Evolutionary conservation across 2,797 vertebrate genomes (phyloP).

Genomic region (Potorous gilbertii): DNA sequence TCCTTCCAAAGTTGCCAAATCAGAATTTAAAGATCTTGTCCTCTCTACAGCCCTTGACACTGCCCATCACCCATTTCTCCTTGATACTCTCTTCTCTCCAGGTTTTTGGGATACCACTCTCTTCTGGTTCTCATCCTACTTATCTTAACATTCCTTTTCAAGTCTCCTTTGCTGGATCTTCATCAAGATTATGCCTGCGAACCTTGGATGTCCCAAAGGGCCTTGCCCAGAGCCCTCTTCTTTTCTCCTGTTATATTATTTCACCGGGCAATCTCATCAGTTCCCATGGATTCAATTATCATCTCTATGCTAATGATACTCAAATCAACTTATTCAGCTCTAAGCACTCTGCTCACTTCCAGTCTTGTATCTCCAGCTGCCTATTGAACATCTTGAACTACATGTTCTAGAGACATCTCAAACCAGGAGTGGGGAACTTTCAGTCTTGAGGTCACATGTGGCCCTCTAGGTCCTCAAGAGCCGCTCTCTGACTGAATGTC

Average conservation of each 20-base stretch:
- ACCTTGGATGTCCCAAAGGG: not conserved
- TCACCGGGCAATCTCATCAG: not conserved
- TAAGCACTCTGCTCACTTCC: not conserved
- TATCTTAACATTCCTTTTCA: not conserved
- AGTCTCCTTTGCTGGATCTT: not conserved
- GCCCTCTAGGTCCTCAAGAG: too few relatives aligned
- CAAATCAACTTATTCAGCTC: not conserved
- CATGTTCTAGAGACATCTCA: not conserved
- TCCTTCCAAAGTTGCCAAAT: not conserved
- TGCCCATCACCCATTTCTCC: not conserved
- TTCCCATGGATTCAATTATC: not conserved
- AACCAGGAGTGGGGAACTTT: too few relatives aligned
- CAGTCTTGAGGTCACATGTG: too few relatives aligned
- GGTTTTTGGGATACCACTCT: not conserved
- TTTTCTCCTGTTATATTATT: not conserved
- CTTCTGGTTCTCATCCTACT: not conserved
- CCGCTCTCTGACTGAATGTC: too few relatives aligned
- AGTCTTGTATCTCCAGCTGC: not conserved
- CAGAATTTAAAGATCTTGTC: not conserved
- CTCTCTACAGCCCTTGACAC: not conserved
- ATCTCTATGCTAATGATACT: not conserved
- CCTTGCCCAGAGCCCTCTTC: not conserved
- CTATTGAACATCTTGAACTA: not conserved
- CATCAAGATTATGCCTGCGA: not conserved
- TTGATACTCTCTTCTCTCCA: not conserved